These are phyloP conservation scores for Ichneumoninae sp. DNA, from an alignment of 2,888 invertebrate genomes.

Conservation along the genomic window DNA sequence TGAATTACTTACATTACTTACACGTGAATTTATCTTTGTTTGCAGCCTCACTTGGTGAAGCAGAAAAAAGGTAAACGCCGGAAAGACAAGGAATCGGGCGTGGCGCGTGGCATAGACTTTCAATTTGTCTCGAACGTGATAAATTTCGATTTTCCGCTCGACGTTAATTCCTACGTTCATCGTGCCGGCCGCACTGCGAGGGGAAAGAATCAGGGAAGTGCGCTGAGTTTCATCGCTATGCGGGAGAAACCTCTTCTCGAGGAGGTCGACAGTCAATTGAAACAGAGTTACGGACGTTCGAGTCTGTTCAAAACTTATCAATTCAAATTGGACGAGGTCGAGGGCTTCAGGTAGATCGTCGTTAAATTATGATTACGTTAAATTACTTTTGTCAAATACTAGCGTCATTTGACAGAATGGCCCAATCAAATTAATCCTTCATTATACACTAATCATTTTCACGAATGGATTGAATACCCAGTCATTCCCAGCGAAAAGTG, in stretches of 20 bases:
- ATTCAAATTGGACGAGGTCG: slow-evolving; percentile 97
- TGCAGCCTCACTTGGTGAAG: slow-evolving; percentile 78
- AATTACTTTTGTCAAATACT: too few relatives aligned
- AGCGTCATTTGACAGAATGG: too few relatives aligned
- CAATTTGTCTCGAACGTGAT: slow-evolving; percentile 98
- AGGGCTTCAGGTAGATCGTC: slow-evolving; percentile 90
- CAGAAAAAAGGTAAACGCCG: slow-evolving; percentile 86
- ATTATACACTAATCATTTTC: too few relatives aligned
- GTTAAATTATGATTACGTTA: too few relatives aligned
- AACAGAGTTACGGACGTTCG: slow-evolving; percentile 88
- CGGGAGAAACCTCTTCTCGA: slow-evolving; percentile 91
- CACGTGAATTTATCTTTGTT: slow-evolving; percentile 50
- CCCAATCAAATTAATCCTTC: too few relatives aligned
- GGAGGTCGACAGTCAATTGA: slow-evolving; percentile 90
- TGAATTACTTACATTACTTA: background rate
- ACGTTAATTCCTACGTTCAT: slow-evolving; percentile 96
- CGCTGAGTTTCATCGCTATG: slow-evolving; percentile 94
- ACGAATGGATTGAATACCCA: too few relatives aligned
- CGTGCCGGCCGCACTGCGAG: slow-evolving; percentile 96
- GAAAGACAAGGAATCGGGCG: slow-evolving; percentile 97
- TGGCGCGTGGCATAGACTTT: slow-evolving; percentile 98
- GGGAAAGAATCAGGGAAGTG: slow-evolving; percentile 94
- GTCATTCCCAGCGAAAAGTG: too few relatives aligned
- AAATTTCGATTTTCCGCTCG: slow-evolving; percentile 98
- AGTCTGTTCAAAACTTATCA: slow-evolving; percentile 92